phyloP scores from a whole-genome alignment of 1,140 invertebrate genomes.

The Tetranychus urticae region DNA sequence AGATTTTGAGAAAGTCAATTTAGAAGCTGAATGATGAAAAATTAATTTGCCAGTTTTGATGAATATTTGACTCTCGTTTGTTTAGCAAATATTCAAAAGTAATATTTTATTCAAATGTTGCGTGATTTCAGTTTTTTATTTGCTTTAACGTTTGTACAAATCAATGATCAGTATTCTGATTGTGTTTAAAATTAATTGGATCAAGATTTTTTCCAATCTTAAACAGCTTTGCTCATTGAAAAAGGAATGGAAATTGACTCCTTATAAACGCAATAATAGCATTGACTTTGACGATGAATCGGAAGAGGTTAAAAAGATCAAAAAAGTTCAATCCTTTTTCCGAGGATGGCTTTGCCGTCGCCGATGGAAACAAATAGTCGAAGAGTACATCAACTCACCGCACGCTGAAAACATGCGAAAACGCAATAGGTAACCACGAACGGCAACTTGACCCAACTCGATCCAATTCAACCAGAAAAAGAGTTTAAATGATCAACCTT shows the following conservation, averaged over 20 bases:
- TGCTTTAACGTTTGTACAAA: no score
- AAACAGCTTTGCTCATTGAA: constrained; percentile 51
- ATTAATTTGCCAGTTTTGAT: no score
- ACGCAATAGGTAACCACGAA: constrained; percentile 39
- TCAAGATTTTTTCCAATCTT: neutral
- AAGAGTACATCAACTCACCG: constrained; percentile 80
- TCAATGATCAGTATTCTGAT: no score
- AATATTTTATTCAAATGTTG: no score
- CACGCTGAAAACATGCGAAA: constrained; percentile 84
- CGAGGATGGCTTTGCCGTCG: constrained; percentile 76
- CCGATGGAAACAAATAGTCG: constrained; percentile 83
- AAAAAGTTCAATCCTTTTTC: constrained; percentile 83
- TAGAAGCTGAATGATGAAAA: no score
- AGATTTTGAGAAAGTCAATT: no score
- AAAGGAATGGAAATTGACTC: constrained; percentile 38
- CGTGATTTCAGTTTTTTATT: no score
- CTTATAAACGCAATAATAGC: constrained; percentile 7
- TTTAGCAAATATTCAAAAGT: no score
- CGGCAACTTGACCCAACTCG: neutral
- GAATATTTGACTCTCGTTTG: no score
- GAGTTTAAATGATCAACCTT: neutral
- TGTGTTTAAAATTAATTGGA: no score
- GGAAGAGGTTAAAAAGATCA: constrained; percentile 51
- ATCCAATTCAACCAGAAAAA: neutral
- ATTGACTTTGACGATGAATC: constrained; percentile 33